phyloP scores from a whole-genome alignment of 1,140 invertebrate genomes.

The Globodera ellingtonae region DNA sequence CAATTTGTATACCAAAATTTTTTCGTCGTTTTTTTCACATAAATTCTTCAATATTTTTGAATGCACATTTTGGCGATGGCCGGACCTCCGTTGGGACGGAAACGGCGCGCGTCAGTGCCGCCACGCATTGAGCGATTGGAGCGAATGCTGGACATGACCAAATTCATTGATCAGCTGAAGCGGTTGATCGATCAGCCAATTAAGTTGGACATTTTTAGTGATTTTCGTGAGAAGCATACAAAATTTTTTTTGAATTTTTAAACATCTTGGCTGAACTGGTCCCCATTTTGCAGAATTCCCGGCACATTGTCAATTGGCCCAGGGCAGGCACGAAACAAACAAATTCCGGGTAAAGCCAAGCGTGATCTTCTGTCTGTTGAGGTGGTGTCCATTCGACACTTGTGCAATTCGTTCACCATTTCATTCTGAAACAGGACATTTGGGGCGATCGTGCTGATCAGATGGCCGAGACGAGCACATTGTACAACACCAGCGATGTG shows the following conservation, averaged over 20 bases:
- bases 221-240: too few relatives aligned
- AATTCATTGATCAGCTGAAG: conserved; percentile 51
- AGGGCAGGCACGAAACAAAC: conserved; percentile 32
- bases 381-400: conserved; percentile 18
- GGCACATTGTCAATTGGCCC: conserved; percentile 38
- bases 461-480: conserved; percentile 34
- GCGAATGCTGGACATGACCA: conserved; percentile 49
- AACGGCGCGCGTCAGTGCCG: conserved; percentile 15
- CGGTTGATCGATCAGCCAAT: conserved; percentile 51
- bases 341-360: conserved; percentile 46
- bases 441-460: conserved; percentile 43
- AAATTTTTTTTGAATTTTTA: too few relatives aligned
- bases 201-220: conserved; percentile 38
- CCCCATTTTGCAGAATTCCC: conserved; percentile 46
- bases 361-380: conserved; percentile 49
- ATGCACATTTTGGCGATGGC: background rate
- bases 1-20: too few relatives aligned
- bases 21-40: too few relatives aligned
- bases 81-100: background rate
- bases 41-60: background rate
- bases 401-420: background rate
- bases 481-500: conserved; percentile 46
- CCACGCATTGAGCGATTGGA: conserved; percentile 30
- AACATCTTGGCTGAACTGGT: too few relatives aligned
- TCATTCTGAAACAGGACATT: conserved; percentile 42